Conservation (phyloP, 2,113 vertebrate species). For the Calonectris borealis region DNA sequence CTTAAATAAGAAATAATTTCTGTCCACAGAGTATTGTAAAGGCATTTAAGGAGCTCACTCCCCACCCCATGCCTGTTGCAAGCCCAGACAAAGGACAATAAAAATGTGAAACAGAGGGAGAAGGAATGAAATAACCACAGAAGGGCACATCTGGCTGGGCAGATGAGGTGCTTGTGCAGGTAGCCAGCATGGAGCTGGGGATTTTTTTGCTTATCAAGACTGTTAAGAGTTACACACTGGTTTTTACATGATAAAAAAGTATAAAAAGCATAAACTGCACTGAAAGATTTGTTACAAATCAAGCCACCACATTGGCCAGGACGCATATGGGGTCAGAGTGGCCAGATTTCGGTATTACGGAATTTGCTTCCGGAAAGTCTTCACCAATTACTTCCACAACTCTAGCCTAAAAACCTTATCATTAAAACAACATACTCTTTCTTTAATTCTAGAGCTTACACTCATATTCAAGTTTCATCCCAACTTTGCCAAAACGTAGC, state of each 20-base stretch:
- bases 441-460: neutral
- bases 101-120: neutral
- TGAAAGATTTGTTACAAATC: neutral
- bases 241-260: neutral
- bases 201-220: neutral
- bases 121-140: neutral
- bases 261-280: neutral
- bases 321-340: neutral
- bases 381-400: neutral
- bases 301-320: fast-evolving
- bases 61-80: neutral
- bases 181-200: neutral
- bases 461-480: neutral
- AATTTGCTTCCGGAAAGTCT: neutral
- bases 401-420: neutral
- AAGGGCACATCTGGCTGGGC: neutral
- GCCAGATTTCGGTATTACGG: neutral
- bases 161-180: neutral
- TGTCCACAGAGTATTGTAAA: neutral
- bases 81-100: conserved; percentile 5
- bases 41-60: neutral
- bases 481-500: neutral
- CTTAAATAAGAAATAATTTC: neutral
- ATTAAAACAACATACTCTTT: neutral
- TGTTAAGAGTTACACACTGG: neutral